Percentiles rank a stretch among this genome's conserved stretches.
Conservation (phyloP, 2,797 vertebrate genomes). For the Calcarius lapponicus region DNA sequence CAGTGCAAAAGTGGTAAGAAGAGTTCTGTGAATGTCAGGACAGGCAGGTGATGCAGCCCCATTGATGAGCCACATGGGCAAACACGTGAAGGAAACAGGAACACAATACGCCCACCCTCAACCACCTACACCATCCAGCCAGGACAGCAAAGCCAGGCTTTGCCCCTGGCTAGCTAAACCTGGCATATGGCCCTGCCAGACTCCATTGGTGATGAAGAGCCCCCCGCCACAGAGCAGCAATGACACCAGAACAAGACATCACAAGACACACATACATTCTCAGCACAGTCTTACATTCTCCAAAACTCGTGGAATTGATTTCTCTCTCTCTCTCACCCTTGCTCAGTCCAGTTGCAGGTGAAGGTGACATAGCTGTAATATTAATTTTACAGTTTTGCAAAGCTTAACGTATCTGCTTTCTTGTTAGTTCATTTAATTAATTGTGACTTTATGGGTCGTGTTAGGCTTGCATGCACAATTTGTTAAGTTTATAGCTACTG, state of each 20-base stretch:
- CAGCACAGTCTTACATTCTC: conserved; percentile 80
- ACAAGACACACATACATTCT: conserved; percentile 72
- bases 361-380: conserved; percentile 84
- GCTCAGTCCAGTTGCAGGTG: conserved; percentile 82
- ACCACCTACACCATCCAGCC: not conserved
- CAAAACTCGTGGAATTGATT: conserved; percentile 82
- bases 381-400: conserved; percentile 82
- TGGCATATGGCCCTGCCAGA: not conserved
- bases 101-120: not conserved
- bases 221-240: conserved; percentile 43
- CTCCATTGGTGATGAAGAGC: conserved; percentile 14
- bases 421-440: conserved; percentile 64
- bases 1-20: conserved; percentile 38
- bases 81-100: not conserved
- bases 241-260: conserved; percentile 72
- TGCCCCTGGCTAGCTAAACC: not conserved
- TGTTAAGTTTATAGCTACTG: conserved; percentile 26
- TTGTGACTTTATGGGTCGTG: conserved; percentile 37
- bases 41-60: not conserved
- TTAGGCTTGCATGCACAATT: conserved; percentile 63
- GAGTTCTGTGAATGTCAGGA: conserved; percentile 56
- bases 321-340: conserved; percentile 84
- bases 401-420: conserved; percentile 68
- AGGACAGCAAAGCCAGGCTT: not conserved
- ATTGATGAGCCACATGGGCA: fast-evolving